Base-by-base conservation (phyloP, 1,140 invertebrate species). In the Cydia splendana region DNA sequence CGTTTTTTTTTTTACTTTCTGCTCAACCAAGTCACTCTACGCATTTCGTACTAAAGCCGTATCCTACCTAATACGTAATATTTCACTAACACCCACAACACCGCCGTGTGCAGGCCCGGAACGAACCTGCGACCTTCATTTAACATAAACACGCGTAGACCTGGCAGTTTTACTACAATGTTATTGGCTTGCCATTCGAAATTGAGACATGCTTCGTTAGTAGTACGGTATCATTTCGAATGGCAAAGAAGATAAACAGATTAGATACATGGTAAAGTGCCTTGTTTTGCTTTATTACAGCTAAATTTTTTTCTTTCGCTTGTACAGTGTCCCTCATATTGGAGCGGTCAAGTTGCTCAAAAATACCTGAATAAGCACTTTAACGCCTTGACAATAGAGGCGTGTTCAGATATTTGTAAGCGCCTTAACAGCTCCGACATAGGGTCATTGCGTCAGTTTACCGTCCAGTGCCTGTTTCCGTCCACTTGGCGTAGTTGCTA, bases 31-130 rank as follows among this genome's bases (percentile, higher is more conserved):
- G 67, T 71, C n/a, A 4, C 67, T 71, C 67, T 13, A 42, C 67
- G 67, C 67, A 71, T 69, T 67, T 67, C 67, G 15, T n/a, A 45
- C 30, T 71, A 42, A 42, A 71, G n/a, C 67, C 67, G 42, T 42
- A 71, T 7, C 34, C 30, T 38, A 71, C 7, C 34, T 71, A 24
- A 71, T 71, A 42, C 15, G 67, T 71, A 38, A 69, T 69, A 69
- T 38, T 71, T 71, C n/a, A 42, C 67, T 71, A 71, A 38, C 30
- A 15, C 28, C 65, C 48, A 57, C 53, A 57, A 62, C 67, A 38
- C 34, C 6, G 15, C 13, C 67, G 15, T 10, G 1, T 10, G 30
- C 30, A 18, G 38, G 38, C 38, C 9, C 38, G 30, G 18, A 10
- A 15, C 67, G 67, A 71, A 71, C 67, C 67, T 18, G 67, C 67